Evolutionary conservation across 2,888 invertebrate species (phyloP).

Genomic region (Anodontia alba): DNA sequence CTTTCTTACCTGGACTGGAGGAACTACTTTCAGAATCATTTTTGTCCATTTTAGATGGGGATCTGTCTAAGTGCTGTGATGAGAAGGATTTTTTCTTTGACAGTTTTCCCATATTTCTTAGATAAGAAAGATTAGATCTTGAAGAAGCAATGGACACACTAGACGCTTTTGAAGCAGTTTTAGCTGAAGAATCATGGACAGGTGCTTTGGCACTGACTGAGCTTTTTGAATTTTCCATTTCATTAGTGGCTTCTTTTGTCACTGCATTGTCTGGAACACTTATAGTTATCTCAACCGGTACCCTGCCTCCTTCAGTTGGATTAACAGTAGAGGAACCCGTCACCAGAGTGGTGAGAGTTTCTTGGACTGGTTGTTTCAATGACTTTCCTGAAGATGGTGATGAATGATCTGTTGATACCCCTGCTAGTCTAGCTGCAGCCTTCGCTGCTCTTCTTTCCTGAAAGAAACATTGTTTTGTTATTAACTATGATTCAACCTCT

Average conservation of each 20-base stretch:
- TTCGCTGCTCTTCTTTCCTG: slow-evolving; percentile 63
- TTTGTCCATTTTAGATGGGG: slow-evolving; percentile 19
- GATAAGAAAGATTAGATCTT: slow-evolving; percentile 29
- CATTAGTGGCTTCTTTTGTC: background rate
- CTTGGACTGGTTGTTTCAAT: slow-evolving; percentile 14
- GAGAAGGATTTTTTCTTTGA: slow-evolving; percentile 58
- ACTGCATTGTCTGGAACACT: slow-evolving; percentile 11
- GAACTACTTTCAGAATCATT: slow-evolving; percentile 24
- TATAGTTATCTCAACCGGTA: slow-evolving; percentile 13
- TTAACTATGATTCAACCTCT: background rate
- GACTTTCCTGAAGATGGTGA: slow-evolving; percentile 28
- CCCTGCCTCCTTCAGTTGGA: background rate
- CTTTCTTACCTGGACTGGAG: slow-evolving; percentile 22
- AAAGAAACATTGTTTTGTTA: slow-evolving; percentile 14
- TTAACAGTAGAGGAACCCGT: slow-evolving; percentile 11
- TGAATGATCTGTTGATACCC: slow-evolving; percentile 11
- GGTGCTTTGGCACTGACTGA: slow-evolving; percentile 8
- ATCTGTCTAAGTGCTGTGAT: slow-evolving; percentile 56
- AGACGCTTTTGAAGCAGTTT: slow-evolving; percentile 9
- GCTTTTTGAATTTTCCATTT: background rate
- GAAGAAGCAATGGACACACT: slow-evolving; percentile 25
- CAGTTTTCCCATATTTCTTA: slow-evolving; percentile 52
- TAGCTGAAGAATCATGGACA: slow-evolving; percentile 25
- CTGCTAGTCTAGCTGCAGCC: slow-evolving; percentile 36
- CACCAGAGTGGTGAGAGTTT: background rate